Conservation (phyloP, 2,888 invertebrate genomes). For the Heteromurus nitidus region DNA sequence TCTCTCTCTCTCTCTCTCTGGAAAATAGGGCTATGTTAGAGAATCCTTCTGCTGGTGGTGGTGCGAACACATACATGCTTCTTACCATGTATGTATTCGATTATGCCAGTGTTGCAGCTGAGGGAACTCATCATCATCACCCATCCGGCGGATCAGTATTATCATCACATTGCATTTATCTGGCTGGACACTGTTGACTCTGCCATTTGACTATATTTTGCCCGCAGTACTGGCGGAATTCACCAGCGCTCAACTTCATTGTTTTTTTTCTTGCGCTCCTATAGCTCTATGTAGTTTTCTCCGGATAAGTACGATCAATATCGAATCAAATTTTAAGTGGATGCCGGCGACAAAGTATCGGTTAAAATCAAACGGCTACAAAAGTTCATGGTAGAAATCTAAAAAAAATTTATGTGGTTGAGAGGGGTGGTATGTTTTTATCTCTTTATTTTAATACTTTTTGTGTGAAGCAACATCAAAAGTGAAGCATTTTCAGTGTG, state of each 20-base stretch:
- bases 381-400: no score
- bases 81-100: no score
- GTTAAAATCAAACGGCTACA: no score
- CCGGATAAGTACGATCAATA: not conserved
- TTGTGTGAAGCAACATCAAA: no score
- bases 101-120: slow-evolving; percentile 24
- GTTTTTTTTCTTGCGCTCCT: not conserved
- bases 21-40: no score
- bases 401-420: no score
- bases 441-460: no score
- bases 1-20: no score
- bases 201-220: not conserved
- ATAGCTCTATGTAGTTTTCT: not conserved
- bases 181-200: not conserved
- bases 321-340: not conserved
- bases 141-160: slow-evolving; percentile 44
- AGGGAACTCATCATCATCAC: slow-evolving; percentile 49
- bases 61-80: no score
- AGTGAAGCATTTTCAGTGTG: no score
- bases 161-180: slow-evolving; percentile 4
- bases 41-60: no score
- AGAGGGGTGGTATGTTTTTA: no score
- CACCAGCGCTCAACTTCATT: not conserved
- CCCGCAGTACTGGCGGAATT: not conserved
- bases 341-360: not conserved